phyloP scores from a whole-genome alignment of 1,140 invertebrate genomes.

The Hylaeus volcanicus region DNA sequence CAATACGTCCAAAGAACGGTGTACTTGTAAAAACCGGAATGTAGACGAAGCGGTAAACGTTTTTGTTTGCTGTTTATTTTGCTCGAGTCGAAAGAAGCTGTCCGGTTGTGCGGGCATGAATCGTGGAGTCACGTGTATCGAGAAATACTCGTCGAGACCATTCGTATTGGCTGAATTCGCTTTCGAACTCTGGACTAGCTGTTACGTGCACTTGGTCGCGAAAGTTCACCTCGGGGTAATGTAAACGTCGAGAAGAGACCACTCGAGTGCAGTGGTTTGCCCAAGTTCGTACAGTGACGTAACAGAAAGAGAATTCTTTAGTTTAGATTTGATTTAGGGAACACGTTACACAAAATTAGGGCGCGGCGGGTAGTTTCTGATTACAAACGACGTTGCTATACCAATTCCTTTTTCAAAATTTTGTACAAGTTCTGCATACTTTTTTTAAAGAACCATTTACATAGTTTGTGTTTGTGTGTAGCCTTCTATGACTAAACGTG shows the following conservation, averaged over 20 bases:
- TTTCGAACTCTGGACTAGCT: neutral
- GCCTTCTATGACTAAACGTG: no score
- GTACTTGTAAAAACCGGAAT: neutral
- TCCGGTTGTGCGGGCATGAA: neutral
- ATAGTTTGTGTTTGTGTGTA: no score
- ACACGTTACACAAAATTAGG: no score
- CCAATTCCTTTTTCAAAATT: no score
- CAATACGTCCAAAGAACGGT: conserved; percentile 3
- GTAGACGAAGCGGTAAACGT: neutral
- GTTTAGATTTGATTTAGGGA: no score
- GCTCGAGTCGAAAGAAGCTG: neutral
- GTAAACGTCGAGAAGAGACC: neutral
- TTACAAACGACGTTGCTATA: no score
- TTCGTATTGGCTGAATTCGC: conserved; percentile 9
- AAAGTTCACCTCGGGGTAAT: no score
- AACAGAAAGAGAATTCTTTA: neutral
- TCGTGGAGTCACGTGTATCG: conserved; percentile 18
- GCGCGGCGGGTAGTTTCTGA: no score
- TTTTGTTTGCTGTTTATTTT: neutral
- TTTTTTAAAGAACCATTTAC: no score
- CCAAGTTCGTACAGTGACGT: no score
- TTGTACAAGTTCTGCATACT: no score
- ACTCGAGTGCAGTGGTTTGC: no score
- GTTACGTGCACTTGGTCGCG: neutral
- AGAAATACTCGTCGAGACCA: conserved; percentile 23